Evolutionary conservation across 1,140 invertebrate species (phyloP).

Genomic region (Drosophila aff.): DNA sequence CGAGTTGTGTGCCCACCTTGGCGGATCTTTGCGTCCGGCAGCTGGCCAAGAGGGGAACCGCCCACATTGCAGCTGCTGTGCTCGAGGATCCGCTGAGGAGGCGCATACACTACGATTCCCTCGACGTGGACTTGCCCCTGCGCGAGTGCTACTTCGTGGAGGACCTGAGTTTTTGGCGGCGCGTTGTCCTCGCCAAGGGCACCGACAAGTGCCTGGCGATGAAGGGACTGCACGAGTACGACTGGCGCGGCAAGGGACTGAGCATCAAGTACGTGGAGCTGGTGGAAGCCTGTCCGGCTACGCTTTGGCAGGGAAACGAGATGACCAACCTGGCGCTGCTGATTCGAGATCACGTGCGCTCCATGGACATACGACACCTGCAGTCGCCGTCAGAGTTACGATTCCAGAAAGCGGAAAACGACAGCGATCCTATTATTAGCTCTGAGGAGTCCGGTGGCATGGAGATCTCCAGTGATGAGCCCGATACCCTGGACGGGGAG

Average conservation of each 20-base stretch:
- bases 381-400: slow-evolving; percentile 50
- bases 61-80: slow-evolving; percentile 25
- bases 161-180: slow-evolving; percentile 59
- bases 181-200: slow-evolving; percentile 68
- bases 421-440: slow-evolving; percentile 35
- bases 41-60: slow-evolving; percentile 41
- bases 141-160: slow-evolving; percentile 63
- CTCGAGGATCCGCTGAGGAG: slow-evolving; percentile 40
- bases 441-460: slow-evolving; percentile 37
- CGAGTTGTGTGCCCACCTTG: slow-evolving; percentile 56
- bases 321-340: slow-evolving; percentile 51
- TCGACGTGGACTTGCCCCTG: slow-evolving; percentile 65
- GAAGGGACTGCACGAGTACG: slow-evolving; percentile 51
- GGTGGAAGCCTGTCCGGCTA: slow-evolving; percentile 65
- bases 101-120: slow-evolving; percentile 62
- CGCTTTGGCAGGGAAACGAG: slow-evolving; percentile 58
- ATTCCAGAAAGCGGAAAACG: slow-evolving; percentile 25
- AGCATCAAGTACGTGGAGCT: slow-evolving; percentile 75
- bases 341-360: slow-evolving; percentile 42
- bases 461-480: slow-evolving; percentile 58
- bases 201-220: slow-evolving; percentile 34
- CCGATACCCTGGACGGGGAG: slow-evolving; percentile 9
- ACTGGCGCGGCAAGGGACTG: slow-evolving; percentile 66
- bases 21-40: slow-evolving; percentile 56
- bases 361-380: slow-evolving; percentile 61